A percentile compares a stretch with the other conserved stretches of the same genome.
These are phyloP conservation scores for Leptopilina syphax DNA, from an alignment of 2,888 invertebrate species.

Conservation along the genomic window DNA sequence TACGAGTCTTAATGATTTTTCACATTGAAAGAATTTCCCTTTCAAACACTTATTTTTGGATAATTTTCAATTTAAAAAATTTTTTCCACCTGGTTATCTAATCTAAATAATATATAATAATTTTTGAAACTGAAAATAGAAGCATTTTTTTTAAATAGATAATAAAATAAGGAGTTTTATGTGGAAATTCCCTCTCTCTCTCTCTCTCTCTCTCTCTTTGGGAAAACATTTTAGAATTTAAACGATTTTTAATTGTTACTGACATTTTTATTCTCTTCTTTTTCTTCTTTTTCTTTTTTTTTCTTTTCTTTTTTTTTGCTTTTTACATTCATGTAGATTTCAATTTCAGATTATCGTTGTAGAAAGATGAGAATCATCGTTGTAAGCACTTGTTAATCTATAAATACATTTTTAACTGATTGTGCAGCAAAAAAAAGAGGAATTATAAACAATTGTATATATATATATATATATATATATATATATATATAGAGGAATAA, in stretches of 20 bases:
- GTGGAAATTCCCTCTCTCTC: not conserved
- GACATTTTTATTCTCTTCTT: not conserved
- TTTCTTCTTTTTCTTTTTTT: too few species aligned
- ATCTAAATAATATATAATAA: too few species aligned
- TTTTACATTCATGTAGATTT: conserved; percentile 20
- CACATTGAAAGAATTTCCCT: too few species aligned
- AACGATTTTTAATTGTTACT: conserved; percentile 1
- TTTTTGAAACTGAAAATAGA: too few species aligned
- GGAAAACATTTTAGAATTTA: not conserved
- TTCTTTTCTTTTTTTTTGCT: not conserved
- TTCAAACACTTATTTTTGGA: too few species aligned
- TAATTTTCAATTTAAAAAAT: too few species aligned
- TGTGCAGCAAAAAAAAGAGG: not conserved
- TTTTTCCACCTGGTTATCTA: too few species aligned
- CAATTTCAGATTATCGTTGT: conserved; percentile 29
- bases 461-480: not conserved
- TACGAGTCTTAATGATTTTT: too few species aligned
- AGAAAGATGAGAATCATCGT: conserved; percentile 31
- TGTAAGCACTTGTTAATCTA: conserved; percentile 32
- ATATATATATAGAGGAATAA: too few species aligned
- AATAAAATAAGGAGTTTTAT: conserved; percentile 1
- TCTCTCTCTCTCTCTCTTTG: not conserved
- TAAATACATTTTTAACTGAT: conserved; percentile 25
- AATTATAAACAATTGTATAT: not conserved
- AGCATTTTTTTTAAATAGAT: not conserved